phyloP scores from a whole-genome alignment of 2,888 invertebrate genomes.

The Neoaliturus tenellus region DNA sequence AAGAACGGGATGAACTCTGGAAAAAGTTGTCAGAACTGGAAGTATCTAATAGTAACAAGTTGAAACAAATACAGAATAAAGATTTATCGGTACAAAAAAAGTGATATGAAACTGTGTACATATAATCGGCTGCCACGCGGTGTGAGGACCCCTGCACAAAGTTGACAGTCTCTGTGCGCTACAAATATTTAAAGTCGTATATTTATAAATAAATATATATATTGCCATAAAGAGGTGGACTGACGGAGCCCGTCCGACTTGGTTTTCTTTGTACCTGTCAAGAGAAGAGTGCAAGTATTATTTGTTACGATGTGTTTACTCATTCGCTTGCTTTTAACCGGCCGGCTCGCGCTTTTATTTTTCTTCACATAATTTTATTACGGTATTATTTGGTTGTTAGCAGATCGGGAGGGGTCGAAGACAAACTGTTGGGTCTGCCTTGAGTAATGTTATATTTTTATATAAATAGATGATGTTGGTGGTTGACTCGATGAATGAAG shows the following conservation, averaged over 20 bases:
- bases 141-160: slow-evolving; percentile 39
- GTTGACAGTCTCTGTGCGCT: slow-evolving; percentile 43
- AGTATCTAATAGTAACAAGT: slow-evolving; percentile 73
- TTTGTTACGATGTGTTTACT: slow-evolving; percentile 48
- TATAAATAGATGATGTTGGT: slow-evolving; percentile 30
- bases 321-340: slow-evolving; percentile 54
- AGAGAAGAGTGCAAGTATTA: slow-evolving; percentile 51
- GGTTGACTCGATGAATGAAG: not conserved
- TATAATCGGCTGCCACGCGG: slow-evolving; percentile 46
- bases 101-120: slow-evolving; percentile 59
- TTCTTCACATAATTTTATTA: slow-evolving; percentile 44
- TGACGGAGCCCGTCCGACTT: slow-evolving; percentile 55
- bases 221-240: slow-evolving; percentile 55
- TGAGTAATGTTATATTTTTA: slow-evolving; percentile 51
- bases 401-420: slow-evolving; percentile 28
- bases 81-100: slow-evolving; percentile 62
- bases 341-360: slow-evolving; percentile 55
- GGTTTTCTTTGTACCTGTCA: slow-evolving; percentile 56
- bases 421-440: slow-evolving; percentile 48
- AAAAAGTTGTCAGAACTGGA: slow-evolving; percentile 95
- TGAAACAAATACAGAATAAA: slow-evolving; percentile 63
- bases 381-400: slow-evolving; percentile 46
- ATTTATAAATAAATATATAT: slow-evolving; percentile 55
- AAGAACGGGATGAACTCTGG: slow-evolving; percentile 99
- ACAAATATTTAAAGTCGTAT: slow-evolving; percentile 53